Conservation (phyloP, 2,888 invertebrate genomes). For the Autographa pulchrina region DNA sequence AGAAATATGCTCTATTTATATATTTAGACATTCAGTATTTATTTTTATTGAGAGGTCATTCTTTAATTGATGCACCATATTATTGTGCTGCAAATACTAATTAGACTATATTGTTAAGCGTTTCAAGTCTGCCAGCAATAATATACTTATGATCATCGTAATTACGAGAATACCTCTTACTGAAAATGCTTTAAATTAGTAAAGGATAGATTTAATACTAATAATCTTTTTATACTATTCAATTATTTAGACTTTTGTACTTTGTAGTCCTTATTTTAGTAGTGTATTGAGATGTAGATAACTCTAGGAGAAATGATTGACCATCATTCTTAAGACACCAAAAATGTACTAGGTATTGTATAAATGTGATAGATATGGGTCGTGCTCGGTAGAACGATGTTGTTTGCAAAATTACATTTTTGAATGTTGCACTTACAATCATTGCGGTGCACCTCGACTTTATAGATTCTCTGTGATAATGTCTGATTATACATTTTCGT, state of each 20-base stretch:
- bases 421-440: conserved; percentile 70
- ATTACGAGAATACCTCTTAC: conserved; percentile 60
- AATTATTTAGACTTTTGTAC: conserved; percentile 57
- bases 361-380: conserved; percentile 74
- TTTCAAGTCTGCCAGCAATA: conserved; percentile 48
- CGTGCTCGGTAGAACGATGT: conserved; percentile 64
- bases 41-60: conserved; percentile 60
- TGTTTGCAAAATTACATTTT: conserved; percentile 61
- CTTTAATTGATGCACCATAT: conserved; percentile 30
- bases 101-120: conserved; percentile 30
- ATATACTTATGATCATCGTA: conserved; percentile 45
- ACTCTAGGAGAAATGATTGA: conserved; percentile 60
- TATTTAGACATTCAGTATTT: conserved; percentile 47
- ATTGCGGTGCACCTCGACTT: conserved; percentile 72
- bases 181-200: conserved; percentile 68
- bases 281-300: conserved; percentile 56
- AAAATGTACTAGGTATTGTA: conserved; percentile 75
- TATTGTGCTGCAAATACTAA: conserved; percentile 27
- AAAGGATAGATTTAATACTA: conserved; percentile 60
- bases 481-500: conserved; percentile 64
- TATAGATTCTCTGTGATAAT: conserved; percentile 80
- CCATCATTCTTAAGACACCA: conserved; percentile 75
- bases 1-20: conserved; percentile 33
- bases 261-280: conserved; percentile 52
- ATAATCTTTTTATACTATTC: conserved; percentile 56